Evolutionary conservation across 2,113 vertebrate genomes (phyloP).

Genomic region (Myotis davidii): DNA sequence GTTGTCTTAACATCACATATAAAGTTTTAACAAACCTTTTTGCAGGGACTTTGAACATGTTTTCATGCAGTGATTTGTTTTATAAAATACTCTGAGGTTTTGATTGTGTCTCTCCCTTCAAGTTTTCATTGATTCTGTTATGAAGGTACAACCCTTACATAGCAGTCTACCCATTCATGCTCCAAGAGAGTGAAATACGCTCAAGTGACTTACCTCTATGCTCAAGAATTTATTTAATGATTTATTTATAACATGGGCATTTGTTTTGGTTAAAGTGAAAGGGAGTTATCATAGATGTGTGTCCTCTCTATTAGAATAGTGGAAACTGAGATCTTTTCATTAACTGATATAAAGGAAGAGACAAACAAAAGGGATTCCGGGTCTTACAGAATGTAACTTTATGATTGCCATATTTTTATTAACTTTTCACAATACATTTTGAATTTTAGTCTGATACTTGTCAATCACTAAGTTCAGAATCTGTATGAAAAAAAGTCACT

Average conservation of each 20-base stretch:
- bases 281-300: background rate
- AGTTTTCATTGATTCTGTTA: background rate
- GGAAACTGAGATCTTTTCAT: background rate
- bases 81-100: background rate
- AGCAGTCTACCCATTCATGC: background rate
- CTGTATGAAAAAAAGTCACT: background rate
- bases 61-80: background rate
- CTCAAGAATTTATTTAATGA: background rate
- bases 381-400: background rate
- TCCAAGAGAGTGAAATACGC: background rate
- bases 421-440: constrained; percentile 22
- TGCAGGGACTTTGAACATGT: background rate
- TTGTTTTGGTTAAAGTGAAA: background rate
- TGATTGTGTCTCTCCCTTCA: background rate
- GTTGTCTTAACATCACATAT: background rate
- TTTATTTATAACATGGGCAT: background rate
- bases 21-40: background rate
- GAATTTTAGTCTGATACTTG: background rate
- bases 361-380: background rate
- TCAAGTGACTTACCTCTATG: background rate
- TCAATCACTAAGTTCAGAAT: background rate
- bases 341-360: background rate
- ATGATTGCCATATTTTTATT: background rate
- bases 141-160: background rate
- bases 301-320: background rate